phyloP scores from a whole-genome alignment of 92 coral and sea anemone genomes.

The Palythoa caribaeorum region DNA sequence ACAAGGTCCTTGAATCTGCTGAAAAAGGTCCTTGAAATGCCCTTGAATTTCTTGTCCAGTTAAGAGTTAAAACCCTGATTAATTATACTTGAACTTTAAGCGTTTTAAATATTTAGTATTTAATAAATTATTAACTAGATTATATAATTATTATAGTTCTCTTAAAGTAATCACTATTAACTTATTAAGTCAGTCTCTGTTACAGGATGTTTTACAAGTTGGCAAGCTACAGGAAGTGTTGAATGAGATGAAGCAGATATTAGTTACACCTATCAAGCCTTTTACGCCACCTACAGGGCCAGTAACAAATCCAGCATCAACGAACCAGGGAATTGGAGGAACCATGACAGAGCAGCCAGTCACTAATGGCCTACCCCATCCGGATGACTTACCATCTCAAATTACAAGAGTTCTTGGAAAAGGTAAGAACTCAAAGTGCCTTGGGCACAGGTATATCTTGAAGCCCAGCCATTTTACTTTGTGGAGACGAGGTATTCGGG shows the following conservation, averaged over 20 bases:
- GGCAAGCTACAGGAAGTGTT: conserved; percentile 88
- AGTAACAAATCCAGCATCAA: conserved; percentile 50
- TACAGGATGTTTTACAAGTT: conserved; percentile 89
- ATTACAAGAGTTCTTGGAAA: conserved; percentile 95
- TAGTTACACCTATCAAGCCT: conserved; percentile 88
- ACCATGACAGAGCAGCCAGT: conserved; percentile 52
- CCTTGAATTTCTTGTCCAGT: too few species aligned
- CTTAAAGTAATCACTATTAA: neutral
- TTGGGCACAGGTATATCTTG: too few species aligned
- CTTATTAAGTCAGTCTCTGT: neutral
- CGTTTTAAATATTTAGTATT: neutral
- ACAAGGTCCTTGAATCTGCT: too few species aligned
- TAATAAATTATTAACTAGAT: neutral
- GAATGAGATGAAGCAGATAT: conserved; percentile 71
- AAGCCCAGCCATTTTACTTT: too few species aligned
- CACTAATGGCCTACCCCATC: conserved; percentile 75
- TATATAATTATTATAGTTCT: neutral
- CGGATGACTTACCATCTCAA: conserved; percentile 90
- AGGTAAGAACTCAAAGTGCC: conserved; percentile 58
- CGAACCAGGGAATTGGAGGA: conserved; percentile 31
- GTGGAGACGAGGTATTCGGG: too few species aligned
- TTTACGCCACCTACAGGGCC: conserved; percentile 71
- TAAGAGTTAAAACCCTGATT: too few species aligned
- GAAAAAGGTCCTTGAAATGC: too few species aligned
- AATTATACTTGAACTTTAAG: too few species aligned